These are phyloP conservation scores for Microctonus brassicae DNA, from an alignment of 2,888 invertebrate genomes.

Conservation along the genomic window DNA sequence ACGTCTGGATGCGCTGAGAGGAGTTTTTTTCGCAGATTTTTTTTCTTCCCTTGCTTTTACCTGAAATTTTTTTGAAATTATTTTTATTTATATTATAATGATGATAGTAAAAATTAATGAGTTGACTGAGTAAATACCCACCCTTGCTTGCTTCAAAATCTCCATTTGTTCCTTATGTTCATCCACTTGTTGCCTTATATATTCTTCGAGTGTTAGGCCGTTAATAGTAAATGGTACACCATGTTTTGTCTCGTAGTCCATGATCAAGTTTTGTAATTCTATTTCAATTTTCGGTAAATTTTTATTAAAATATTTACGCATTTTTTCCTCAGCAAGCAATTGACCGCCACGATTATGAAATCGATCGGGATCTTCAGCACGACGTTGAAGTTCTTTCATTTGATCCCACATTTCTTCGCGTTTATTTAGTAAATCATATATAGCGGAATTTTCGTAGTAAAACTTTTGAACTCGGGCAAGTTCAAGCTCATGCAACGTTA, in stretches of 20 bases:
- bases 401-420: slow-evolving; percentile 81
- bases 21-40: slow-evolving; percentile 58
- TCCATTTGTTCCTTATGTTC: slow-evolving; percentile 73
- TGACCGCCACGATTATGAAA: slow-evolving; percentile 91
- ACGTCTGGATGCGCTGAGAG: slow-evolving; percentile 59
- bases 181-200: slow-evolving; percentile 76
- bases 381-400: slow-evolving; percentile 81
- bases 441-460: slow-evolving; percentile 76
- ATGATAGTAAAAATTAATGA: not conserved
- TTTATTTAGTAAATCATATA: slow-evolving; percentile 77
- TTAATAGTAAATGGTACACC: slow-evolving; percentile 75
- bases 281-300: slow-evolving; percentile 82
- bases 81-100: not conserved
- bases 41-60: slow-evolving; percentile 68
- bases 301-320: slow-evolving; percentile 81
- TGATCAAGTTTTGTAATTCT: slow-evolving; percentile 74
- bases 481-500: slow-evolving; percentile 85
- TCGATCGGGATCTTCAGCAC: slow-evolving; percentile 84
- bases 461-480: slow-evolving; percentile 77
- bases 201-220: slow-evolving; percentile 75
- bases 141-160: slow-evolving; percentile 49
- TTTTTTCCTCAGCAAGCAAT: slow-evolving; percentile 87
- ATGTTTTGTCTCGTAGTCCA: slow-evolving; percentile 72
- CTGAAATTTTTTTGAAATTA: slow-evolving; percentile 56
- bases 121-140: slow-evolving; percentile 3